These are phyloP conservation scores for Ceratotherium simum DNA, from an alignment of 2,113 vertebrate species.

Conservation along the genomic window DNA sequence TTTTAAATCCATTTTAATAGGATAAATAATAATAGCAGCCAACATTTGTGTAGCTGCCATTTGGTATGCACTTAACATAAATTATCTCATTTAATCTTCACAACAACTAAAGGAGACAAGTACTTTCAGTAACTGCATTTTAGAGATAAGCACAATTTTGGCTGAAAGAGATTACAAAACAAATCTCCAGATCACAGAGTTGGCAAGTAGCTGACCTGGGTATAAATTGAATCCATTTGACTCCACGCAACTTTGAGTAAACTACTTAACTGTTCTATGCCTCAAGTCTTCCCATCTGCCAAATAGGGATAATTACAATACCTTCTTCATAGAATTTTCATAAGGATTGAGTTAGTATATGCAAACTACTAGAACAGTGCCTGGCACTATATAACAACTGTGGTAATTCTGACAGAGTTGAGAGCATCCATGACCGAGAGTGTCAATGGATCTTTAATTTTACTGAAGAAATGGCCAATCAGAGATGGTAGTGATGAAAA, in stretches of 20 bases:
- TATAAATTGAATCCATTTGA: background rate
- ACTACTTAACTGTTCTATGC: background rate
- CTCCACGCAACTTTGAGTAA: background rate
- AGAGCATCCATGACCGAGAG: background rate
- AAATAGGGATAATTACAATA: background rate
- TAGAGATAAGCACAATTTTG: background rate
- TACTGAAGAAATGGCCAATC: background rate
- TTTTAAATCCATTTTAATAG: background rate
- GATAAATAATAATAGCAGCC: background rate
- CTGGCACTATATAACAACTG: background rate
- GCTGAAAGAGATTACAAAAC: background rate
- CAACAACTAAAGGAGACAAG: background rate
- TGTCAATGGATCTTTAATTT: conserved; percentile 1
- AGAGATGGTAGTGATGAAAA: background rate
- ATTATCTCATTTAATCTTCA: conserved; percentile 20
- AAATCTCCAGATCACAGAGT: background rate
- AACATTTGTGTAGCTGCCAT: background rate
- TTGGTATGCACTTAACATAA: background rate
- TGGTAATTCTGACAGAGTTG: background rate
- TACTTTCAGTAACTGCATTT: background rate
- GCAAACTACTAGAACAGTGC: background rate
- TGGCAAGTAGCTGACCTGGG: background rate
- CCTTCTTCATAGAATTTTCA: background rate
- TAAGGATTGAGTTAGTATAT: background rate
- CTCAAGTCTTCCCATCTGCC: background rate